These are phyloP conservation scores for Brachyalestes nurse DNA, from an alignment of 2,797 vertebrate genomes.

Conservation along the genomic window DNA sequence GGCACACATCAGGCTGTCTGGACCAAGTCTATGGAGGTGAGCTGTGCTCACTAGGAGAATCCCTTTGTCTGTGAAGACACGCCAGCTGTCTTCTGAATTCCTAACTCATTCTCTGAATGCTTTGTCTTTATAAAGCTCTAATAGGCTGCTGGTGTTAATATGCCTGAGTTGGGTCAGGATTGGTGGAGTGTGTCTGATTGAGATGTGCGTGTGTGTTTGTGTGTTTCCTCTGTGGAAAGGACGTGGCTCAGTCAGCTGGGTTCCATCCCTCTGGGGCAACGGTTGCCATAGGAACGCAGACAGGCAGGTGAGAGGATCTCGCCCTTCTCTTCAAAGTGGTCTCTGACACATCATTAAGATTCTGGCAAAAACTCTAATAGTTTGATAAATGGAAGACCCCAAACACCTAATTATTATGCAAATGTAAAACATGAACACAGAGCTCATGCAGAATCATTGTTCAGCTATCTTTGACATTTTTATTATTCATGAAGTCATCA, in stretches of 20 bases:
- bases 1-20: slow-evolving; percentile 88
- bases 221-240: slow-evolving; percentile 78
- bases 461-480: slow-evolving; percentile 23
- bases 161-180: slow-evolving; percentile 3
- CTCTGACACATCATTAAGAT: slow-evolving; percentile 50
- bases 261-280: slow-evolving; percentile 94
- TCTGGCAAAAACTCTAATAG: slow-evolving; percentile 40
- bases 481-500: slow-evolving; percentile 40
- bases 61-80: not conserved
- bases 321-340: slow-evolving; percentile 45
- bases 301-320: slow-evolving; percentile 86
- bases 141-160: not conserved
- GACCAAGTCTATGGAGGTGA: slow-evolving; percentile 92
- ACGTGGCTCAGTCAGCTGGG: slow-evolving; percentile 92
- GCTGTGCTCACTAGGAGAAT: not conserved
- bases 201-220: slow-evolving; percentile 31
- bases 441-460: slow-evolving; percentile 32
- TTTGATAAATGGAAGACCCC: slow-evolving; percentile 30
- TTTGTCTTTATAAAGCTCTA: slow-evolving; percentile 9
- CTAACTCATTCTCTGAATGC: slow-evolving; percentile 2
- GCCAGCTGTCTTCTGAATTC: slow-evolving; percentile 9
- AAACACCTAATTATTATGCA: slow-evolving; percentile 52
- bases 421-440: slow-evolving; percentile 34
- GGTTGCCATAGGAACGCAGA: slow-evolving; percentile 94
- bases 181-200: slow-evolving; percentile 34